Percentiles rank a stretch among this genome's conserved stretches.
These are phyloP conservation scores for Epinotia ramella DNA, from an alignment of 2,888 invertebrate species.

Conservation along the genomic window DNA sequence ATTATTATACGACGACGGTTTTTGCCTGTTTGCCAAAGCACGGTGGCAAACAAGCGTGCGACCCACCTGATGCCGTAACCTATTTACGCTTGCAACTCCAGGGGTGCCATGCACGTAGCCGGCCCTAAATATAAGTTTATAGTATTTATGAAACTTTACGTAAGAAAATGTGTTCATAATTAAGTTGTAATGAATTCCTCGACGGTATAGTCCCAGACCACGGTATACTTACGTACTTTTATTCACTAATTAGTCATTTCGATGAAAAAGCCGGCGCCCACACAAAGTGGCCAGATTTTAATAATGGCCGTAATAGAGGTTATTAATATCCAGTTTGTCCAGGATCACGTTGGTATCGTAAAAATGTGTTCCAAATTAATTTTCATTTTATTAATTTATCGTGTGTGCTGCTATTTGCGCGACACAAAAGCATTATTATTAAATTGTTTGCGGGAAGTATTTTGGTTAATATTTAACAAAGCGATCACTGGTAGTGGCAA, in stretches of 20 bases:
- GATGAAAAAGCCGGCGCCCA: slow-evolving; percentile 2
- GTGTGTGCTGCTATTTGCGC: slow-evolving; percentile 31
- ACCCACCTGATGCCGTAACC: too few relatives aligned
- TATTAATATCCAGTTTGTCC: slow-evolving; percentile 37
- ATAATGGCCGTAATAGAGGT: slow-evolving; percentile 38
- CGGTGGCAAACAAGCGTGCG: too few relatives aligned
- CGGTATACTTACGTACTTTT: neutral
- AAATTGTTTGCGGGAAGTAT: slow-evolving; percentile 34
- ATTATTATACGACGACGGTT: too few relatives aligned
- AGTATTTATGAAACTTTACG: too few relatives aligned
- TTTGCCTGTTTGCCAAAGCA: too few relatives aligned
- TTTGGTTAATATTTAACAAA: slow-evolving; percentile 24
- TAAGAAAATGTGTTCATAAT: too few relatives aligned
- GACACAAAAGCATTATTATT: slow-evolving; percentile 38
- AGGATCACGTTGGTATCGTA: slow-evolving; percentile 29
- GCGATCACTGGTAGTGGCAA: slow-evolving; percentile 2
- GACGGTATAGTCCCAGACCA: neutral
- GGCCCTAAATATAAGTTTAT: too few relatives aligned
- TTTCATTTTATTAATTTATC: slow-evolving; percentile 41
- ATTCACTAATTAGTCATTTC: neutral
- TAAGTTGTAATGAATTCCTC: neutral
- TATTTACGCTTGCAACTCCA: too few relatives aligned
- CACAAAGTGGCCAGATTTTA: slow-evolving; percentile 38
- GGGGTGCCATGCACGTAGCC: too few relatives aligned
- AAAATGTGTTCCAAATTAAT: slow-evolving; percentile 38